Percentiles rank a stretch among this genome's conserved stretches.
Evolutionary conservation across 2,797 vertebrate species (phyloP).

Genomic region (Poeciliopsis turneri): DNA sequence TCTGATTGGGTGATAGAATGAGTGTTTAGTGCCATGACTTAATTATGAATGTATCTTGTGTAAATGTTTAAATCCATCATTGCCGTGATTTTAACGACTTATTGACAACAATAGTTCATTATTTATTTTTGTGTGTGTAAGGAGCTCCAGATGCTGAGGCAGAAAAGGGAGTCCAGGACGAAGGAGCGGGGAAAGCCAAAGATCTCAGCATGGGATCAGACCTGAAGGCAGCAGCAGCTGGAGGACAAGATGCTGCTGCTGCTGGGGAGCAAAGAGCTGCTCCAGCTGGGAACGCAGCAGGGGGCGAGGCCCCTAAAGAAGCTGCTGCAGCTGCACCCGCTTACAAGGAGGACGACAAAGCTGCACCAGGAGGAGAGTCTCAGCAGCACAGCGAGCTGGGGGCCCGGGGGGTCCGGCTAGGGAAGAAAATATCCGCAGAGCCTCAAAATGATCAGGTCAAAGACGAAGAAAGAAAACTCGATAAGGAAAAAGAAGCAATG

Average conservation of each 20-base stretch:
- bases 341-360: conserved; percentile 60
- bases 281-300: conserved; percentile 18
- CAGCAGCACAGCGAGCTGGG: conserved; percentile 73
- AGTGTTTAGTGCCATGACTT: too few species aligned
- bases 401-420: conserved; percentile 72
- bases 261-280: conserved; percentile 38
- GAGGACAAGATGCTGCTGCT: conserved; percentile 28
- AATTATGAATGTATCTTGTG: too few species aligned
- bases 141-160: conserved; percentile 58
- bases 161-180: conserved; percentile 64
- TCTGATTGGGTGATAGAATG: too few species aligned
- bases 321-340: conserved; percentile 34
- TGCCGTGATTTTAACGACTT: too few species aligned
- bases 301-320: conserved; percentile 27
- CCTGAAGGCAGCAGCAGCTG: conserved; percentile 40
- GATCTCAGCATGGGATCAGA: conserved; percentile 51
- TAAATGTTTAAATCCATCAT: too few species aligned
- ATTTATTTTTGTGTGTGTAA: conserved; percentile 27
- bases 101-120: not conserved
- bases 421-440: conserved; percentile 48
- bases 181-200: conserved; percentile 63
- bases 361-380: conserved; percentile 19
- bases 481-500: conserved; percentile 32
- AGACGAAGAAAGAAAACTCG: conserved; percentile 30
- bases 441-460: conserved; percentile 39